These are phyloP conservation scores for Theristus sp. DNA, from an alignment of 2,888 invertebrate genomes.

Conservation along the genomic window DNA sequence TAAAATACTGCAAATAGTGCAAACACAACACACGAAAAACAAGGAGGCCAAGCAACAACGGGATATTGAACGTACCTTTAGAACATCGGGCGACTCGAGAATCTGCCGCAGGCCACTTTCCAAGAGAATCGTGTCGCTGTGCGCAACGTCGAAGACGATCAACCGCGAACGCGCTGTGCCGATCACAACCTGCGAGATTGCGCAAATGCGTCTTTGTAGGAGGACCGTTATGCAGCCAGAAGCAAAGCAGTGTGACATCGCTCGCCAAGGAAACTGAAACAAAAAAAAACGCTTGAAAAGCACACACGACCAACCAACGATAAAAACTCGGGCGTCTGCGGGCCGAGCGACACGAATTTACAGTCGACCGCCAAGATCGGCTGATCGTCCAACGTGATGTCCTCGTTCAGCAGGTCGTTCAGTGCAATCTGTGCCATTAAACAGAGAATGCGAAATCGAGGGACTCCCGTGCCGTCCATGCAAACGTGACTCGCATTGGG, in stretches of 20 bases:
- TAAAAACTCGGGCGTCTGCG: conserved; percentile 45
- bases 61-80: conserved; percentile 13
- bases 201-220: no score
- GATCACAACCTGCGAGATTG: not conserved
- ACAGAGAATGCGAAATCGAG: no score
- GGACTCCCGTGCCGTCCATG: no score
- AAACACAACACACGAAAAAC: no score
- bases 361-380: conserved; percentile 61
- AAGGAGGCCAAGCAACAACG: not conserved
- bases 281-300: no score
- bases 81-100: conserved; percentile 17
- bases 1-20: no score
- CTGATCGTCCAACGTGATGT: conserved; percentile 10
- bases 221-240: no score
- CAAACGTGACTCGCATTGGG: no score
- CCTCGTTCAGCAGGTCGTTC: conserved; percentile 14
- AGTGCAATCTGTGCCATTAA: conserved; percentile 14
- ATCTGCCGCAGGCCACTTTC: conserved; percentile 23
- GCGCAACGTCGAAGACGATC: conserved; percentile 23
- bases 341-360: conserved; percentile 73
- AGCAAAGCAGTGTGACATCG: no score
- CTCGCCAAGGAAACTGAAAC: no score
- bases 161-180: conserved; percentile 7
- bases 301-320: conserved; percentile 45
- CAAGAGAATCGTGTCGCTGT: conserved; percentile 20